A percentile compares a stretch with the other conserved stretches of the same genome.
Evolutionary conservation across 2,113 vertebrate species (phyloP).

Genomic region (Ramphastos sulfuratus): DNA sequence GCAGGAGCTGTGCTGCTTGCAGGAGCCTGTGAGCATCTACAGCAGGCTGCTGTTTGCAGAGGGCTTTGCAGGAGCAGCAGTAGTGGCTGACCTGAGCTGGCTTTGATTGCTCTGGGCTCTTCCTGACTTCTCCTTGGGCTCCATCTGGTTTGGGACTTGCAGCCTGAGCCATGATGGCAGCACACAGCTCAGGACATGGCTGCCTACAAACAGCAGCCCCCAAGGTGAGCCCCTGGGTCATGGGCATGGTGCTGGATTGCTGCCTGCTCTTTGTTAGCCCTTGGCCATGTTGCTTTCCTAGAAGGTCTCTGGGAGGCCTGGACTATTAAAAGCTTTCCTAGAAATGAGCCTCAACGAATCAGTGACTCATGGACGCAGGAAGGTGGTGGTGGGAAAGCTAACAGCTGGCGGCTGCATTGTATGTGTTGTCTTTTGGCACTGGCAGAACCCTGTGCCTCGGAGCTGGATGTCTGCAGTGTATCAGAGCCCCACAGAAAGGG

Average conservation of each 20-base stretch:
- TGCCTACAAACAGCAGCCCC: background rate
- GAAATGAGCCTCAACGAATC: background rate
- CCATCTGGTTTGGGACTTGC: background rate
- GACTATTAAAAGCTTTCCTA: background rate
- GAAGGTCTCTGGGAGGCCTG: background rate
- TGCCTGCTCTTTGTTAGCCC: background rate
- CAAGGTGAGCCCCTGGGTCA: background rate
- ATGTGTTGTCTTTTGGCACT: background rate
- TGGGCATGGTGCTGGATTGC: background rate
- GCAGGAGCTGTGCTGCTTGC: slow-evolving; percentile 9
- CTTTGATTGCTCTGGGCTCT: background rate
- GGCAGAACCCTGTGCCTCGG: background rate
- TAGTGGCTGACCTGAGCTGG: background rate
- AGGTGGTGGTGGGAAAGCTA: background rate
- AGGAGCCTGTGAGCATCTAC: background rate
- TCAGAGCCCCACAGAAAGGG: background rate
- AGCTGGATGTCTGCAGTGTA: background rate
- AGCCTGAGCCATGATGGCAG: too few species aligned
- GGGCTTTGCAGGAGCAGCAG: background rate
- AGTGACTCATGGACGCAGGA: background rate
- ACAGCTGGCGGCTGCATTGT: background rate
- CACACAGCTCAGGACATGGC: background rate
- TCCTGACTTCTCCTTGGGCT: background rate
- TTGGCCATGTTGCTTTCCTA: background rate
- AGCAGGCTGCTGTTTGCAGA: slow-evolving; percentile 5